Evolutionary conservation across 2,113 vertebrate genomes (phyloP), one percentile per base, ranked within the genome.

Genomic region (Entosphenus tridentatus): DNA sequence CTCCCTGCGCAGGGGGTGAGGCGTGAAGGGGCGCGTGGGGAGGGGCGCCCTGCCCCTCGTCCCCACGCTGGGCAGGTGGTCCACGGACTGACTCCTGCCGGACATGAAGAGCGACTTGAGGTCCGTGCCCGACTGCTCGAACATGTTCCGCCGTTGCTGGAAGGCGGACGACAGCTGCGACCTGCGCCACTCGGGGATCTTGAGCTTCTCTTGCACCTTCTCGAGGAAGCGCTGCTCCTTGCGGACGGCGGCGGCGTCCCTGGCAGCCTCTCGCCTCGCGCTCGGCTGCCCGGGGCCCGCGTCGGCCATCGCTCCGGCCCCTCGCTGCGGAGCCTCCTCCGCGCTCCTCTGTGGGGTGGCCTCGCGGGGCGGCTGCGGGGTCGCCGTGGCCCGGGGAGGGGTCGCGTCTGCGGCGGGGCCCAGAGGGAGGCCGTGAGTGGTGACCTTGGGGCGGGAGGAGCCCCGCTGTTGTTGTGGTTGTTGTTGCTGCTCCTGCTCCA

Each of bases 141-240:
- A 81, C 78, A 82, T 85, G 70, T 80, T 80, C 75, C 21, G 21
- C 21, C 21, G 21, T 39, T 83, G 84, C 1, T 84, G 83, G 65
- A 81, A 78, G n/a, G 74, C 84, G 0, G 80, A 83, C 9, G 84
- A 83, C 78, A 39, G 21, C 21, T 39, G 21, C 21, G 21, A 39
- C 21, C 21, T 39, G 21, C 21, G 21, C 21, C 21, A 39, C 21
- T 86, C 93, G 68, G 86, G 78, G 73, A 84, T 88, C 74, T 85
- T 87, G 72, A 90, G 81, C 76, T 91, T 95, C 73, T 93, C 88
- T 74, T 97, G 87, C 21, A 85, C 81, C 73, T 96, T 90, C 70
- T 85, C 87, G 0, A 83, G 81, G 7, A 86, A 85, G 0, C 80
- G 80, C 77, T 90, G 87, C 75, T 85, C 83, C 75, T 86, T 87